Evolutionary conservation across 2,888 invertebrate genomes (phyloP), one percentile per base, ranked within the genome.

Genomic region (Fragum whitleyi): DNA sequence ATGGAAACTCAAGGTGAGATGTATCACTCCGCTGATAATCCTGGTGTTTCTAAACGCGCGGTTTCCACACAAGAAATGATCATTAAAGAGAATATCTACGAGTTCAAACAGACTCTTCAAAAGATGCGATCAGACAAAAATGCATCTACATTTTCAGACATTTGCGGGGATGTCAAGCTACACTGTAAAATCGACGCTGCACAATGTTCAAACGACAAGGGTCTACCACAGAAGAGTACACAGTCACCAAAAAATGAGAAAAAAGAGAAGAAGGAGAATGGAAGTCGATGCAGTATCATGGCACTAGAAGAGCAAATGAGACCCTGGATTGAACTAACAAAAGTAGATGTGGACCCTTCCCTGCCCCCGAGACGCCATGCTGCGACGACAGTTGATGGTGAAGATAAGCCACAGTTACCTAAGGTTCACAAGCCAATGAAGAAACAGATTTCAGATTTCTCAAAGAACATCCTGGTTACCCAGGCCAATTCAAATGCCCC

Each of bases 301-400:
- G 29, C 36, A 1, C 14, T 28, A 19, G 61, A 61, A 61, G 61
- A 61, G 16, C 26, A 32, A 32, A 61, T 61, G 61, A 61, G 29
- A n/a, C 61, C 61, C 14, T 68, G 68, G 68, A 51, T 51, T 28
- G 68, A 68, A n/a, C 51, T 68, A 9, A 68, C 68, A 1, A 47
- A 68, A n/a, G 29, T 68, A 7, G 68, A 68, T 7, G 47, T 51
- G 26, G 29, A 51, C 9, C 68, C 68, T 51, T 11, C 23, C 14
- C n/a, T 68, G 26, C 68, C 47, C 1, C 47, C 47, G 28, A 26
- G 51, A 28, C 5, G 47, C 2, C 2, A 47, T n/a, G 47, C 47
- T 3, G 47, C 47, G 47, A 47, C 5, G 14, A n/a, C 5, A 14
- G 14, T 9, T 19, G 47, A 47, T 5, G 47, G 47, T 47, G 47